Base-by-base conservation (phyloP, 2,113 vertebrate genomes). In the Xiphorhynchus elegans region DNA sequence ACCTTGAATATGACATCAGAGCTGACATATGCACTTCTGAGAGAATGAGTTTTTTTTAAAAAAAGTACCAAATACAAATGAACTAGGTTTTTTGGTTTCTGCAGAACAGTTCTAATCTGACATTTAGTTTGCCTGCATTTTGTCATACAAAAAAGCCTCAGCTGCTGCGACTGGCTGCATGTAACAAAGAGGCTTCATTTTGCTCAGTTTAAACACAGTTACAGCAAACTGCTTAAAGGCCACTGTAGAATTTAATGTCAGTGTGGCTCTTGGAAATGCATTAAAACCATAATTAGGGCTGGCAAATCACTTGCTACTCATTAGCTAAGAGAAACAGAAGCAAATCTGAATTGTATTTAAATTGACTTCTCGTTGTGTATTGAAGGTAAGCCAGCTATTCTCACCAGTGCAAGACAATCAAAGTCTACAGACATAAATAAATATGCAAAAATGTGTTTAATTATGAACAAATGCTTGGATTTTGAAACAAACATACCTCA, bases 341-440 rank as follows among this genome's bases (percentile, higher is more conserved):
- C 16, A 66, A 93, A 93, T 76, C 23, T 44, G 50, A 87, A 68
- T 47, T 84, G 47, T 78, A 47, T 84, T 89, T 72, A 68, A 90
- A 89, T 50, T 67, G 59, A 52, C 40, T 88, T 28, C 50, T 81
- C 81, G 17, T 60, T 77, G 20, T n/a, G 19, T 49, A 37, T 60
- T 93, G 93, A 94, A 94, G 89, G 66, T 90, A 81, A 93, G 88
- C 73, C 92, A 96, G 91, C 46, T 76, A 16, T 62, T 93, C 55
- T 89, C 21, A 35, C 35, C 42, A 66, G 50, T 20, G 28, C 39
- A 33, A 91, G 42, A 80, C 17, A 58, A 55, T 56, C 35, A 64
- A 80, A 91, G 33, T 31, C 55, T 59, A 67, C 7, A 68, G 33
- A 80, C 55, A 19, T 50, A 94, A 95, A 84, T 70, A 95, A 92